Base-by-base conservation (phyloP, 1,140 invertebrate genomes). In the Trichonephila inaurata region DNA sequence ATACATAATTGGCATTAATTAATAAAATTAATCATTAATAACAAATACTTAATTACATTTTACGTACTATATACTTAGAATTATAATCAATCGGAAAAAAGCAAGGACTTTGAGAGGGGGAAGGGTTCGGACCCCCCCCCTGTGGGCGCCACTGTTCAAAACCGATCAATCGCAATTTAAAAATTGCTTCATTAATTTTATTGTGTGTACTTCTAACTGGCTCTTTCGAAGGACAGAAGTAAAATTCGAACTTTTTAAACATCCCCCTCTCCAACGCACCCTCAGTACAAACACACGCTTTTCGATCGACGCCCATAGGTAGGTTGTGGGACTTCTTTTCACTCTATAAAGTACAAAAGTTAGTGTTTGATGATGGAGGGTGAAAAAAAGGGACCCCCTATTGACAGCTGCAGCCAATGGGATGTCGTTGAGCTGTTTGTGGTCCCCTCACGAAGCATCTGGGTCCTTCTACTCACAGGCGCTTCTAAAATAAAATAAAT, bases 351-450 rank as follows among this genome's bases (percentile, higher is more conserved):
- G 33, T 64, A 88, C 82, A 85, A 85, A 85, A 85, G 82, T 85
- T 51, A 51, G 82, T 85, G 82, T 85, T 85, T 85, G 82, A 19
- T 5, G 18, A 64, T 7, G 86, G 61, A 24, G 88, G 86, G 62
- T 64, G 58, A 88, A 64, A 88, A 18, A 10, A 2, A 24, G 10
- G 33, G 62, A 24, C 16, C 33, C 60, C 88, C 33, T 19, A 14
- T 77, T 24, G 33, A 77, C 89, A 91, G 89, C 89, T 91, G 89
- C 89, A 91, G 18, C 89, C 69, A 91, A 91, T 91, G 89, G 89
- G 89, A 91, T 91, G 89, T 91, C 89, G 89, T 61, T 61, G 89
- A 82, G 89, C 89, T 91, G 89, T 91, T 91, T 91, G 89, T 82
- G 89, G 89, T 91, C 69, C 89, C 89, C 33, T 24, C 58, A 40